phyloP scores from a whole-genome alignment of 2,888 invertebrate genomes.

The Polia nebulosa region DNA sequence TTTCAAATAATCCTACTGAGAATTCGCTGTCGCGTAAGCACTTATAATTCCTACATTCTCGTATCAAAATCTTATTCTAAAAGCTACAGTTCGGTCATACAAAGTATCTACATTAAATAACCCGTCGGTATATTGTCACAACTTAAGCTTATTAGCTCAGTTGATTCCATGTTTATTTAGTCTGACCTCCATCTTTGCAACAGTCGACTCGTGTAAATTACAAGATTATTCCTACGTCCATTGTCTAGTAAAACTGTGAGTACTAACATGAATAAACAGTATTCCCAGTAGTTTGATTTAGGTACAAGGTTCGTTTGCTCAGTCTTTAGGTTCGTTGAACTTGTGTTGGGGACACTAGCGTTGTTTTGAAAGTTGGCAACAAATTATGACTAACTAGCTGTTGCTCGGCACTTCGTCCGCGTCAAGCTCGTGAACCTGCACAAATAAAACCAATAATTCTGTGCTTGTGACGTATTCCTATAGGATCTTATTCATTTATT shows the following conservation, averaged over 20 bases:
- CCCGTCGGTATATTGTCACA: constrained; percentile 23
- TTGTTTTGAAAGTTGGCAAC: neutral
- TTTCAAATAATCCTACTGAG: neutral
- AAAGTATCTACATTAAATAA: constrained; percentile 27
- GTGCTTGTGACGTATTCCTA: no score
- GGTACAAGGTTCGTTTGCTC: constrained; percentile 1
- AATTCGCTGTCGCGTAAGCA: neutral
- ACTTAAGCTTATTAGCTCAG: constrained; percentile 45
- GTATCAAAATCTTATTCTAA: neutral
- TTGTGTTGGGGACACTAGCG: neutral
- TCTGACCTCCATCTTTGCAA: constrained; percentile 45
- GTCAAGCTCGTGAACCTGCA: no score
- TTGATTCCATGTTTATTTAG: constrained; percentile 58
- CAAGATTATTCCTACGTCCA: constrained; percentile 50
- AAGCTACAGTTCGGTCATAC: neutral
- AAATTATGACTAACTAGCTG: constrained; percentile 2
- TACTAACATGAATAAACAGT: constrained; percentile 29
- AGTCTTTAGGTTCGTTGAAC: constrained; percentile 15
- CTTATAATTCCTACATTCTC: neutral
- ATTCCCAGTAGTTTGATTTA: constrained; percentile 28
- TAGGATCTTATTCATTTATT: no score
- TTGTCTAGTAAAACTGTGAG: constrained; percentile 25
- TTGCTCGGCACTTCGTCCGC: no score
- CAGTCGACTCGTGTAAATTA: constrained; percentile 48
- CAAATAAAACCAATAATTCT: no score